Evolutionary conservation across 1,140 invertebrate genomes (phyloP).

Genomic region (Diorhabda carinulata): DNA sequence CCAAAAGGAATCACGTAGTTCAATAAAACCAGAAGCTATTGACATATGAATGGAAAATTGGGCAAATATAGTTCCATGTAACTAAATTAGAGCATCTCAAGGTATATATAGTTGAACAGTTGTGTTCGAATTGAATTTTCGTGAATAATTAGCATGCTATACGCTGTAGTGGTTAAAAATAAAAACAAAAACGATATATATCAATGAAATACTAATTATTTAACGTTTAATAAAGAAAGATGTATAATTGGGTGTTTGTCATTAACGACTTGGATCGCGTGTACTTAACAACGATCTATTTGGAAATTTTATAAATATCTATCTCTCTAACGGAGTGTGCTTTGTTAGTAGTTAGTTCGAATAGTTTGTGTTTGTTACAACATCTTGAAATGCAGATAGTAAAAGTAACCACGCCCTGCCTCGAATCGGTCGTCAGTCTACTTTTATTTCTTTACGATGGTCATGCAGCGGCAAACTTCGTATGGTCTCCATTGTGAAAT

Average conservation of each 20-base stretch:
- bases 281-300: background rate
- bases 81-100: no score
- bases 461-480: slow-evolving; percentile 8
- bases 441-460: slow-evolving; percentile 26
- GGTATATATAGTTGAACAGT: no score
- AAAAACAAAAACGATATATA: no score
- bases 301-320: background rate
- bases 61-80: no score
- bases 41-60: no score
- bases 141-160: no score
- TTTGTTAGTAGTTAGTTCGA: background rate
- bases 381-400: slow-evolving; percentile 25
- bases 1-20: no score
- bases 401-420: slow-evolving; percentile 34
- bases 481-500: slow-evolving; percentile 2
- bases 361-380: background rate
- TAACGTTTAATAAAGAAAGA: no score
- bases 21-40: no score
- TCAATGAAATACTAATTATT: no score
- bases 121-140: no score
- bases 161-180: no score
- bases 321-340: background rate
- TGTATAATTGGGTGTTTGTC: background rate
- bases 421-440: slow-evolving; percentile 26
- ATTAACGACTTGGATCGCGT: background rate